Evolutionary conservation across 2,113 vertebrate species (phyloP), one percentile per base, ranked within the genome.

Genomic region (Pandion haliaetus): DNA sequence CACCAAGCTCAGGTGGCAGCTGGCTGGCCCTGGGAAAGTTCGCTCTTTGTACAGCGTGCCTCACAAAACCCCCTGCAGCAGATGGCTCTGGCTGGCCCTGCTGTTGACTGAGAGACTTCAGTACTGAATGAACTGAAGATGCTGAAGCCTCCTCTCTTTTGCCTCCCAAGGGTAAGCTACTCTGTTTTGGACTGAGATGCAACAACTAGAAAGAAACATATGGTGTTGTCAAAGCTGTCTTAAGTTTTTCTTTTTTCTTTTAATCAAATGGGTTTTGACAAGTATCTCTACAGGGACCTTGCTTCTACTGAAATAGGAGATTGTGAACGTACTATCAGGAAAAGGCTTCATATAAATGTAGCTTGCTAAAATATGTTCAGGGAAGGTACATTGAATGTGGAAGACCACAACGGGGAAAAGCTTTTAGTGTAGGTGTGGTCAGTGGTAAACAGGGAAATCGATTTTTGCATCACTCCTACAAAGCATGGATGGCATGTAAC

Each of bases 51-150:
- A 17, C 9, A 44, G 26, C 1, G 3, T 49, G 52, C 47, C 28
- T 82, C 79, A 34, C 36, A 70, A 26, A 82, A 12, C 23, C 34
- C 3, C 3, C 77, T 77, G 77, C 55, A 88, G 69, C 91, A 95
- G 92, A 76, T 95, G 94, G 83, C 91, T 78, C 52, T 76, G 55
- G 26, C 54, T 82, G 77, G 86, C 81, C 73, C 42, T 44, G 10
- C 24, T 86, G 63, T 79, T 95, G 50, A 40, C 72, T 36, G 59
- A 74, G 58, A 93, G 77, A 55, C 25, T 44, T 72, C 26, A 83
- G 10, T 50, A 24, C 65, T 63, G 63, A 86, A 82, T 50, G 82
- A 93, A 86, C 49, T 17, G 24, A 73, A 88, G 90, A 74, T 66
- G 31, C 34, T 47, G 77, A 72, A 76, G 57, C 52, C 36, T 89